A percentile compares a stretch with the other conserved stretches of the same genome.
Conservation (phyloP, 64 coral and sea anemone genomes). For the Orbicella faveolata region DNA sequence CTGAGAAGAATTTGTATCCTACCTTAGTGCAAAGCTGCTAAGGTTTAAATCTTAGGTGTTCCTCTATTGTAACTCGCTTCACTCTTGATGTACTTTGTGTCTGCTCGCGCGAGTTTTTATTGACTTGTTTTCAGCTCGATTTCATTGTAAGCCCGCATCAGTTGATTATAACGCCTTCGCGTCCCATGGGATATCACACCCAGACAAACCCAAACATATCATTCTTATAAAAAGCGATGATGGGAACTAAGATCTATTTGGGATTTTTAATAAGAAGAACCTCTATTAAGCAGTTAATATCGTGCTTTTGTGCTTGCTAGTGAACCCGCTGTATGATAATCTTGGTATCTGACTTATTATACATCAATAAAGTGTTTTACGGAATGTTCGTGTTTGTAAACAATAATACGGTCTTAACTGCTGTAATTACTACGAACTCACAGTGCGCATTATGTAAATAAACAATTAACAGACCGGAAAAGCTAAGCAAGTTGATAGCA, state of each 20-base stretch:
- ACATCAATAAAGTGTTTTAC: not conserved
- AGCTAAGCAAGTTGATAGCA: not conserved
- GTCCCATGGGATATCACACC: slow-evolving; percentile 34
- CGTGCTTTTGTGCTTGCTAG: not conserved
- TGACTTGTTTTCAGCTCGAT: not conserved
- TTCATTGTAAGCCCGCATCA: not conserved
- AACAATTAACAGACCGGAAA: slow-evolving; percentile 26
- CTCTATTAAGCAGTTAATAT: not conserved
- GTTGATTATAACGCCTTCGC: slow-evolving; percentile 11
- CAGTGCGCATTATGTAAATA: slow-evolving; percentile 36
- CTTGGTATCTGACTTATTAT: not conserved
- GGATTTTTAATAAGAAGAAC: not conserved
- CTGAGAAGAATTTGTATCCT: not conserved
- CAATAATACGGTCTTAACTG: slow-evolving; percentile 1
- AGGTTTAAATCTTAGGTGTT: not conserved
- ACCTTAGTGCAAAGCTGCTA: not conserved
- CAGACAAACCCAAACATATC: slow-evolving; percentile 13
- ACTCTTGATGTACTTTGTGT: not conserved
- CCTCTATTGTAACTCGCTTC: not conserved
- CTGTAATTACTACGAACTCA: slow-evolving; percentile 19
- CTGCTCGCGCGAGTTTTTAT: not conserved
- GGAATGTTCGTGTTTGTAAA: slow-evolving; percentile 24
- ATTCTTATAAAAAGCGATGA: slow-evolving; percentile 16
- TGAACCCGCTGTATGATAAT: not conserved
- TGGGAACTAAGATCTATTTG: not conserved